These are phyloP conservation scores for Semaprochilodus insignis DNA, from an alignment of 2,797 vertebrate species.

Conservation along the genomic window DNA sequence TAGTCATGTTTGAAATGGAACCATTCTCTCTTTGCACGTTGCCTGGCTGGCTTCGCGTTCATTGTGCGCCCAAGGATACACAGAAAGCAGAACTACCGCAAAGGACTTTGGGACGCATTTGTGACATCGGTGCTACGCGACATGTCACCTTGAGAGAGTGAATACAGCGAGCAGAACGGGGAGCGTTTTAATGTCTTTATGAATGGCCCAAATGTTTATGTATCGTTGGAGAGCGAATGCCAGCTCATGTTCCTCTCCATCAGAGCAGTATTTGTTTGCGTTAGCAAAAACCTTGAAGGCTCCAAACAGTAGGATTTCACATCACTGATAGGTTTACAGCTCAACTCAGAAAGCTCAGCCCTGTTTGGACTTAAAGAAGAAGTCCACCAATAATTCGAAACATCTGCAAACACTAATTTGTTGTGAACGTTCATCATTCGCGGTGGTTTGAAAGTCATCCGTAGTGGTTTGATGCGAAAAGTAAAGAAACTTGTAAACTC, in stretches of 20 bases:
- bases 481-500: too few relatives aligned
- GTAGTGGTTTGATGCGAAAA: too few relatives aligned
- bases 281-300: too few relatives aligned
- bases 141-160: slow-evolving; percentile 1
- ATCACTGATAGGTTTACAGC: too few relatives aligned
- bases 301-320: too few relatives aligned
- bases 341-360: too few relatives aligned
- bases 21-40: neutral
- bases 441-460: too few relatives aligned
- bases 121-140: neutral
- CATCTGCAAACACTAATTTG: too few relatives aligned
- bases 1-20: neutral
- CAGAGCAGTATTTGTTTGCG: neutral
- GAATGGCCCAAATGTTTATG: neutral
- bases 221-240: too few relatives aligned
- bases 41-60: neutral
- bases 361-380: too few relatives aligned
- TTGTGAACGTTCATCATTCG: too few relatives aligned
- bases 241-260: neutral
- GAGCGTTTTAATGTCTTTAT: neutral
- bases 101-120: neutral
- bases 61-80: neutral
- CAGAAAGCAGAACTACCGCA: neutral
- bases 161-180: neutral
- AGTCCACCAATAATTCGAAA: too few relatives aligned